Evolutionary conservation across 2,888 invertebrate species (phyloP).

Genomic region (Ferdinandea cuprea): DNA sequence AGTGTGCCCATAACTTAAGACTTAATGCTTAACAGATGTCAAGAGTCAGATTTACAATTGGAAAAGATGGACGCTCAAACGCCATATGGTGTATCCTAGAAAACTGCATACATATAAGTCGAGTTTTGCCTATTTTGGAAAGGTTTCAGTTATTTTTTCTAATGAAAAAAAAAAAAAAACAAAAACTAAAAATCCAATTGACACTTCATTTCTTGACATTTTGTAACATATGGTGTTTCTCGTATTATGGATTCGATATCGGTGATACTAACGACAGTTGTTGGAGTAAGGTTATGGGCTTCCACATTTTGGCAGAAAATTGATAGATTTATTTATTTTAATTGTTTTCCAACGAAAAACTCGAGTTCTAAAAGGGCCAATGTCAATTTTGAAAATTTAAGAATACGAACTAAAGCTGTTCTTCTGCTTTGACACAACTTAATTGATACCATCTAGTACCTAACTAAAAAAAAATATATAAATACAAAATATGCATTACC

Average conservation of each 20-base stretch:
- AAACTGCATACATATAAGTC: slow-evolving; percentile 25
- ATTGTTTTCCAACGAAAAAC: background rate
- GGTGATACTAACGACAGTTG: slow-evolving; percentile 15
- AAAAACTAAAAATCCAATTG: slow-evolving; percentile 22
- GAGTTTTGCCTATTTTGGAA: slow-evolving; percentile 8
- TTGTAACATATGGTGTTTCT: slow-evolving; percentile 33
- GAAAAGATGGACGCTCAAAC: slow-evolving; percentile 4
- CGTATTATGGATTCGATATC: slow-evolving; percentile 1
- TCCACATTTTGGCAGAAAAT: background rate
- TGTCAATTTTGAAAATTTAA: too few species aligned
- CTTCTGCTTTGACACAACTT: too few species aligned
- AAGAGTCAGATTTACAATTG: slow-evolving; percentile 46
- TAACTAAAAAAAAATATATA: too few species aligned
- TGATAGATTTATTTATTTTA: background rate
- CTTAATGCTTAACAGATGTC: slow-evolving; percentile 55
- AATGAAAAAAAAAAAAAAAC: background rate
- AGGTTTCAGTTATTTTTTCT: background rate
- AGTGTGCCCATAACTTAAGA: slow-evolving; percentile 11
- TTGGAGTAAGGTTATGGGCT: slow-evolving; percentile 18
- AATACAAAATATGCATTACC: too few species aligned
- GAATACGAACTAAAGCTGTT: too few species aligned
- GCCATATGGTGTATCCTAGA: slow-evolving; percentile 34
- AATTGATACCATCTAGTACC: too few species aligned
- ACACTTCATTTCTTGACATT: slow-evolving; percentile 13
- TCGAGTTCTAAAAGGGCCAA: too few species aligned